Base-by-base conservation (phyloP, 2,797 vertebrate species). In the Bufotes viridis region DNA sequence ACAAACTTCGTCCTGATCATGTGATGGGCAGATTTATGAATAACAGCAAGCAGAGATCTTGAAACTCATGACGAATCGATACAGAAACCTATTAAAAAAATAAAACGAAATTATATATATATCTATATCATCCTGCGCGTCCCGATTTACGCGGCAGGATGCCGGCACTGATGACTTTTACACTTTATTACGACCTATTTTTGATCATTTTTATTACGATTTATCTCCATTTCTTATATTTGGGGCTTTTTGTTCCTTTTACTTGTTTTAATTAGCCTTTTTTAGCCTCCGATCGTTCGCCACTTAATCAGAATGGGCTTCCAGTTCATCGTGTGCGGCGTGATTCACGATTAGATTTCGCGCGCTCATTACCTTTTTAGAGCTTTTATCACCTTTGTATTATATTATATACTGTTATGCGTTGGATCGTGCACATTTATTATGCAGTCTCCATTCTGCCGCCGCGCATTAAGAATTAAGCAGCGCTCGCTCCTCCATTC, bases 291-390 rank as follows among this genome's bases (percentile, higher is more conserved):
- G 17, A 22, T 20, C 78, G n/a, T 79, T 79, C 55, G 1, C 78
- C 26, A 26, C 53, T 34, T 79, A 7, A 80, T 80, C 78, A 80
- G 18, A 61, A 22, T 7, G 78, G 55, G n/a, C 10, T 20, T 65
- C 42, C 63, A 6, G 20, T 67, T 34, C 53, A 75, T 63, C 5
- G 34, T 22, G 6, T 0, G 26, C 58, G 3, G 22, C 69, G 7
- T 61, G 69, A 74, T 74, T 61, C 57, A 75, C 34, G 18, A 20
- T 63, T 20, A 61, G 34, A 24, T 87, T 75, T 82, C 17, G 0
- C 61, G 70, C 51, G n/a, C 65, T 87, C 79, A 87, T 58, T 72
- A 80, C 78, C 78, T 80, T 80, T 22, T 79, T 67, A 86, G 8
- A 55, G 51, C 51, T 55, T 70, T 75, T 85, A 76, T 78, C 58